Percentiles rank a stretch among this genome's conserved stretches.
Conservation (phyloP, 2,888 invertebrate genomes). For the Apamea anceps region DNA sequence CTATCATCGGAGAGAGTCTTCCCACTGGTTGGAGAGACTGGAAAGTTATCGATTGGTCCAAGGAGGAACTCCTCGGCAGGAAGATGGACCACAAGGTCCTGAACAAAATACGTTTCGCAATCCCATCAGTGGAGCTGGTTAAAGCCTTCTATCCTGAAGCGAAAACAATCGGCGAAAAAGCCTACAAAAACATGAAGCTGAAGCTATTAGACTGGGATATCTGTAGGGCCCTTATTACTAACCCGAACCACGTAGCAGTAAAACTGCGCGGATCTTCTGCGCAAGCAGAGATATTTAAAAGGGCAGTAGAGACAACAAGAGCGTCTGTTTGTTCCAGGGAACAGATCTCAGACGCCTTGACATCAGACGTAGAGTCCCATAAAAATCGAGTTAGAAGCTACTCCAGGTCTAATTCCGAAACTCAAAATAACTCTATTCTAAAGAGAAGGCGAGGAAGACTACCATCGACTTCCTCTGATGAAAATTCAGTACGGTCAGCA, state of each 20-base stretch:
- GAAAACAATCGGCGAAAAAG: not conserved
- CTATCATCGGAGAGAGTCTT: not conserved
- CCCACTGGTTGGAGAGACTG: not conserved
- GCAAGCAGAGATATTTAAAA: conserved; percentile 7
- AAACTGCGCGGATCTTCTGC: conserved; percentile 4
- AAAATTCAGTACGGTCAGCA: not conserved
- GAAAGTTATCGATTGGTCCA: conserved; percentile 13
- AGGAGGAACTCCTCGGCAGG: conserved; percentile 7
- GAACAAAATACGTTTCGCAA: not conserved
- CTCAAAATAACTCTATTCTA: not conserved
- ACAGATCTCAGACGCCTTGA: conserved; percentile 3
- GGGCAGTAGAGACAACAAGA: not conserved
- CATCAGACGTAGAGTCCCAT: not conserved
- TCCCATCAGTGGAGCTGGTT: conserved; percentile 4
- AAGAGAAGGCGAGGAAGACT: not conserved
- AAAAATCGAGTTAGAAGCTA: not conserved
- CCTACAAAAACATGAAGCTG: conserved; percentile 10
- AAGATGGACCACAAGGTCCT: not conserved
- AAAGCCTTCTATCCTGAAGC: not conserved
- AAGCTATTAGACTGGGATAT: too few relatives aligned
- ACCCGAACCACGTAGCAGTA: not conserved
- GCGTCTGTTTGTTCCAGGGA: conserved; percentile 6
- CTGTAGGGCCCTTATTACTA: not conserved
- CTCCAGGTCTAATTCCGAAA: not conserved
- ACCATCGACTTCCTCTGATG: not conserved